These are phyloP conservation scores for Euclidia mi DNA, from an alignment of 2,888 invertebrate genomes.

Conservation along the genomic window DNA sequence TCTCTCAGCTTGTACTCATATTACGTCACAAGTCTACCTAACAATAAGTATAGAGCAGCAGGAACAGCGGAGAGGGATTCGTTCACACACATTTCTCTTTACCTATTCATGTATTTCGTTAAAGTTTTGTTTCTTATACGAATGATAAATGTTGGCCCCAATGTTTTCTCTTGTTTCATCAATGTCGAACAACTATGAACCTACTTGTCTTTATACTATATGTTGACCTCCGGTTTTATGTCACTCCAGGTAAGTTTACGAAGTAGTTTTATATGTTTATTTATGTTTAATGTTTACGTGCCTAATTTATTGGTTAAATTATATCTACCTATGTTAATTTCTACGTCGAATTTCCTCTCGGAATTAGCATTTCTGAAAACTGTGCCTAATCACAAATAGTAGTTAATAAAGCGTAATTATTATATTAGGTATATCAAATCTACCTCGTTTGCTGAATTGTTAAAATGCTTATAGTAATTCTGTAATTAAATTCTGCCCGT, in stretches of 20 bases:
- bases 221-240: slow-evolving; percentile 2
- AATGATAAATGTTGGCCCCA: slow-evolving; percentile 17
- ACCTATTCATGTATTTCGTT: slow-evolving; percentile 38
- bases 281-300: slow-evolving; percentile 1
- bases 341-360: too few species aligned
- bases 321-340: too few species aligned
- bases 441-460: too few species aligned
- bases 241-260: slow-evolving; percentile 10
- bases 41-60: slow-evolving; percentile 50
- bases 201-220: not conserved
- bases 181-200: slow-evolving; percentile 4
- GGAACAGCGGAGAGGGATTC: slow-evolving; percentile 37
- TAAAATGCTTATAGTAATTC: too few species aligned
- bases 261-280: not conserved
- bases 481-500: too few species aligned
- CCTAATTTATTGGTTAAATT: not conserved
- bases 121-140: slow-evolving; percentile 17
- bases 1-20: slow-evolving; percentile 53
- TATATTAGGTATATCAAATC: too few species aligned
- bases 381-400: too few species aligned
- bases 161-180: slow-evolving; percentile 12
- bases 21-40: slow-evolving; percentile 52
- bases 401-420: too few species aligned
- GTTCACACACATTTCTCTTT: slow-evolving; percentile 31
- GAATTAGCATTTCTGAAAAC: too few species aligned